Conservation (phyloP, 2,797 vertebrate species). For the Psittacula derbiana region DNA sequence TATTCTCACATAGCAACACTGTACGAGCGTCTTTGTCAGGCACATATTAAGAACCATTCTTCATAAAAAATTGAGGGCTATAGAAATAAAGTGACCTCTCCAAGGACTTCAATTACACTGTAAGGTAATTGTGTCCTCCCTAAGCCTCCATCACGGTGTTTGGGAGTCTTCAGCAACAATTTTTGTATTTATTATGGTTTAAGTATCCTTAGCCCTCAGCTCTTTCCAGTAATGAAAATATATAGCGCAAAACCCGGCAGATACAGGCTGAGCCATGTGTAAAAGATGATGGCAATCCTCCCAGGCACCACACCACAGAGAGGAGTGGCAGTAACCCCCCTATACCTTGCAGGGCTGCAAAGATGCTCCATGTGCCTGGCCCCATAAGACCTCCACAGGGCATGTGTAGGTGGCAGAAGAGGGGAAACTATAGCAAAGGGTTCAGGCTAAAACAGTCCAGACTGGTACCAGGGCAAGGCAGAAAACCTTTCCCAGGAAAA, state of each 20-base stretch:
- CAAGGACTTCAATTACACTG: conserved; percentile 19
- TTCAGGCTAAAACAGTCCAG: rapidly evolving
- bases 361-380: rapidly evolving
- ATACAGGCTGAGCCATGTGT: background rate
- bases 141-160: background rate
- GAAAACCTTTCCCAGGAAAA: background rate
- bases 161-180: conserved; percentile 47
- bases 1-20: conserved; percentile 4
- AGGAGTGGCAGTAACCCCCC: background rate
- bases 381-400: background rate
- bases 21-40: background rate
- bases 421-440: background rate
- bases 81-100: conserved; percentile 56
- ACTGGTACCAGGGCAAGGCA: background rate
- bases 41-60: conserved; percentile 15
- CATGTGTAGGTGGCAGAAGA: rapidly evolving
- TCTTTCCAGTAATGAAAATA: conserved; percentile 55
- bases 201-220: conserved; percentile 36
- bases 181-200: conserved; percentile 59
- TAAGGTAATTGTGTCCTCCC: conserved; percentile 43
- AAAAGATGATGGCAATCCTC: background rate
- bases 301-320: rapidly evolving
- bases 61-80: conserved; percentile 55
- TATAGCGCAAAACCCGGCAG: background rate
- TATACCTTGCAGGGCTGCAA: background rate